Conservation (phyloP, 2,888 invertebrate genomes). For the Thyatira batis region DNA sequence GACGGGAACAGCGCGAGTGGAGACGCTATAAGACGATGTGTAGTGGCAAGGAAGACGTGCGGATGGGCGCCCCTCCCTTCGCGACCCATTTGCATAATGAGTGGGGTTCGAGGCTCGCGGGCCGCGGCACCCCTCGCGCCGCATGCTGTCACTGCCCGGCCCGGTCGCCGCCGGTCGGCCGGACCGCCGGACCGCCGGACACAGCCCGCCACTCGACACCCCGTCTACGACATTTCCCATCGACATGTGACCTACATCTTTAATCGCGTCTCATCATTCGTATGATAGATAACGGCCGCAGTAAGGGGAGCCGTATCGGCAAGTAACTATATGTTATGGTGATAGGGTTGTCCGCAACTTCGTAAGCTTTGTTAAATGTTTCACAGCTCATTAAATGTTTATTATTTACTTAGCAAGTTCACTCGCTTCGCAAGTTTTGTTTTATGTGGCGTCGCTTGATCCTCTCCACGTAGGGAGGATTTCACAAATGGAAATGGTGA, state of each 20-base stretch:
- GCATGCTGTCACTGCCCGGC: constrained; percentile 22
- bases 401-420: background rate
- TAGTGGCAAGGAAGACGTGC: constrained; percentile 5
- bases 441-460: background rate
- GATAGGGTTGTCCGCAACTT: background rate
- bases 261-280: constrained; percentile 36
- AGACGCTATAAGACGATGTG: constrained; percentile 8
- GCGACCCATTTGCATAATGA: constrained; percentile 72
- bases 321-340: constrained; percentile 9
- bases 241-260: constrained; percentile 56
- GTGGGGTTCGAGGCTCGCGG: constrained; percentile 34
- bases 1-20: constrained; percentile 8
- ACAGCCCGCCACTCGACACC: constrained; percentile 9
- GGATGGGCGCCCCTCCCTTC: constrained; percentile 24
- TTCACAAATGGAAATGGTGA: constrained; percentile 1
- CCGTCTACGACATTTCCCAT: constrained; percentile 24
- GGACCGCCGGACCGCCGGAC: background rate
- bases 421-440: background rate
- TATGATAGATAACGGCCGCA: constrained; percentile 10
- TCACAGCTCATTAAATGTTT: background rate
- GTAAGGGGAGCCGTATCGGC: constrained; percentile 19
- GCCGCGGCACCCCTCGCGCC: constrained; percentile 20
- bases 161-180: constrained; percentile 11
- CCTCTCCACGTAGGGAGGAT: background rate
- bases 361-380: background rate